Evolutionary conservation across 2,113 vertebrate species (phyloP).

Genomic region (Catharus fuscescens): DNA sequence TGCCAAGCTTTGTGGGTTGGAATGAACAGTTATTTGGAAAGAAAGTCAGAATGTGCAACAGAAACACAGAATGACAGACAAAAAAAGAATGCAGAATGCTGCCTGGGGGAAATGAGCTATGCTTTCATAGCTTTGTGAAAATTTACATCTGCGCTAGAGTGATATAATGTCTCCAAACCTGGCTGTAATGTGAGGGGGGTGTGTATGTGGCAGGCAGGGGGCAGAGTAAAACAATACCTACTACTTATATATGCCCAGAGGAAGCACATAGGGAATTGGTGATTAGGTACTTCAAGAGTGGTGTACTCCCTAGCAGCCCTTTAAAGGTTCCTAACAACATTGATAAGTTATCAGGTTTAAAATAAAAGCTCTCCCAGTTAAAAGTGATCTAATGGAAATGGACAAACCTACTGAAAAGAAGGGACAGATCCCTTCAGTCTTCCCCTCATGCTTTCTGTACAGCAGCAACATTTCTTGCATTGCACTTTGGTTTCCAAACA

Average conservation of each 20-base stretch:
- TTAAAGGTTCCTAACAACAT: background rate
- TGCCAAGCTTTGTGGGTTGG: conserved; percentile 38
- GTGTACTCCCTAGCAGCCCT: background rate
- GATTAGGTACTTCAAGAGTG: background rate
- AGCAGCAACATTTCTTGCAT: background rate
- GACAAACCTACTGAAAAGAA: background rate
- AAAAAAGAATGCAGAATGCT: conserved; percentile 52
- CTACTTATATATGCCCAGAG: background rate
- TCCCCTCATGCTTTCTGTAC: background rate
- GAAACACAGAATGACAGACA: conserved; percentile 46
- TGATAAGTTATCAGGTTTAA: background rate
- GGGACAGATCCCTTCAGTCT: background rate
- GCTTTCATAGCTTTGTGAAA: conserved; percentile 24
- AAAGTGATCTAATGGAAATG: background rate
- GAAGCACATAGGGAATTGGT: background rate
- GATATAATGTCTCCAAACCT: conserved; percentile 2
- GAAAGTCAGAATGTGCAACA: background rate
- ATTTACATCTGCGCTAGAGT: conserved; percentile 48
- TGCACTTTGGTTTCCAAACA: background rate
- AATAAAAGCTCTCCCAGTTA: background rate
- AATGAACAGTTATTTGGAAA: conserved; percentile 17
- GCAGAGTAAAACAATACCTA: background rate
- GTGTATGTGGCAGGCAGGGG: background rate
- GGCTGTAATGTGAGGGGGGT: background rate
- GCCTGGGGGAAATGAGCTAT: conserved; percentile 41